These are phyloP conservation scores for Euwallacea similis DNA, from an alignment of 1,140 invertebrate species.

Conservation along the genomic window DNA sequence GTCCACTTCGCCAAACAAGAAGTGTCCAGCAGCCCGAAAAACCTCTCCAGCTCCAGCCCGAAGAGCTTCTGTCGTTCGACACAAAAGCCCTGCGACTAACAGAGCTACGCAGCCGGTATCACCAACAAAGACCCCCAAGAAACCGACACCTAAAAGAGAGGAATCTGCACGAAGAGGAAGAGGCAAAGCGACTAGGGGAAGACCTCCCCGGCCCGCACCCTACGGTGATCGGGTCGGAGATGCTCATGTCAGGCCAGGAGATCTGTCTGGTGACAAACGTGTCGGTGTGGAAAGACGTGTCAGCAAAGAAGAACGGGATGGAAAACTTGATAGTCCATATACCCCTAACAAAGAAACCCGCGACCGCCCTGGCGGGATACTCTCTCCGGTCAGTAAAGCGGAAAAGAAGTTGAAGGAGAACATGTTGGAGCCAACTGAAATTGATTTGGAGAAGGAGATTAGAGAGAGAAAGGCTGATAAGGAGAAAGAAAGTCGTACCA, in stretches of 20 bases:
- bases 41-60: constrained; percentile 3
- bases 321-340: constrained; percentile 43
- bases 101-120: neutral
- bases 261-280: constrained; percentile 62
- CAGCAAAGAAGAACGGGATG: constrained; percentile 41
- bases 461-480: constrained; percentile 58
- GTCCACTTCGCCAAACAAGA: constrained; percentile 21
- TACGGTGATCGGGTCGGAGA: constrained; percentile 65
- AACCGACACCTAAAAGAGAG: constrained; percentile 48
- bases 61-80: neutral
- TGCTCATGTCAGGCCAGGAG: constrained; percentile 64
- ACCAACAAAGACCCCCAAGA: constrained; percentile 39
- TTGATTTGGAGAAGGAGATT: constrained; percentile 61
- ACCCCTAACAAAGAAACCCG: constrained; percentile 48
- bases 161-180: constrained; percentile 43
- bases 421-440: constrained; percentile 40
- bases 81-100: neutral
- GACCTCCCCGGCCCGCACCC: constrained; percentile 50
- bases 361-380: constrained; percentile 59
- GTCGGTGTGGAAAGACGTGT: constrained; percentile 52
- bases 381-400: constrained; percentile 69
- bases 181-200: constrained; percentile 42
- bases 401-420: constrained; percentile 64
- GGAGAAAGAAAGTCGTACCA: constrained; percentile 53
- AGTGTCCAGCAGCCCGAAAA: constrained; percentile 11